Evolutionary conservation across 2,888 invertebrate genomes (phyloP).

Genomic region (Drosophila fulvimacula): DNA sequence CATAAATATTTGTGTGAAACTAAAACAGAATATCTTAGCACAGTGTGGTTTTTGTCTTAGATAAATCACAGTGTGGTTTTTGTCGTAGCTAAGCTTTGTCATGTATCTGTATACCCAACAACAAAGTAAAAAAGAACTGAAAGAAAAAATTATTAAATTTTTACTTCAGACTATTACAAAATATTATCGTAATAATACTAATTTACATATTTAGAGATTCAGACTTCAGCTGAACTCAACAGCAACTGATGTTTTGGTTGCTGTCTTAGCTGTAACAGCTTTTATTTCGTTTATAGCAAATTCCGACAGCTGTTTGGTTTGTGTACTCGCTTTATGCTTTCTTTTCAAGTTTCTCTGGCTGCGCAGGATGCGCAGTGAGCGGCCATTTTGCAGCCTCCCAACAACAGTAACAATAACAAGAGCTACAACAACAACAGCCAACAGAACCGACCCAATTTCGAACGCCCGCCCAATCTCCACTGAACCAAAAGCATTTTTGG

Average conservation of each 20-base stretch:
- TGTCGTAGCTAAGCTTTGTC: background rate
- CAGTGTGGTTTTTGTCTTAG: background rate
- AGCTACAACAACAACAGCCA: conserved; percentile 6
- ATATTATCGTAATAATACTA: no score
- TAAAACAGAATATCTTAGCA: background rate
- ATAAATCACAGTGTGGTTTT: background rate
- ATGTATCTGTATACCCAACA: no score
- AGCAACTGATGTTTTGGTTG: background rate
- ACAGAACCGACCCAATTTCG: conserved; percentile 52
- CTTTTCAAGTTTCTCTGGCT: conserved; percentile 2
- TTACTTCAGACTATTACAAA: no score
- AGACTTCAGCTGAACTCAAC: background rate
- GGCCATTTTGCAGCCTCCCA: conserved; percentile 50
- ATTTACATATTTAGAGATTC: no score
- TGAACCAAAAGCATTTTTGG: conserved; percentile 55
- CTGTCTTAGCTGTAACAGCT: background rate
- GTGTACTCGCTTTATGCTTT: background rate
- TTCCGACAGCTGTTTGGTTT: conserved; percentile 11
- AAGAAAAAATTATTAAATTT: no score
- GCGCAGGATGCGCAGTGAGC: conserved; percentile 56
- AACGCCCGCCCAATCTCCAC: conserved; percentile 39
- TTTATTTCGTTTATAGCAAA: background rate
- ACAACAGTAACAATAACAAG: conserved; percentile 6
- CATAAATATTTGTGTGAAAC: background rate
- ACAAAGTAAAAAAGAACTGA: accelerated